Base-by-base conservation (phyloP, 2,797 vertebrate genomes). In the Eurystomus glaucurus region DNA sequence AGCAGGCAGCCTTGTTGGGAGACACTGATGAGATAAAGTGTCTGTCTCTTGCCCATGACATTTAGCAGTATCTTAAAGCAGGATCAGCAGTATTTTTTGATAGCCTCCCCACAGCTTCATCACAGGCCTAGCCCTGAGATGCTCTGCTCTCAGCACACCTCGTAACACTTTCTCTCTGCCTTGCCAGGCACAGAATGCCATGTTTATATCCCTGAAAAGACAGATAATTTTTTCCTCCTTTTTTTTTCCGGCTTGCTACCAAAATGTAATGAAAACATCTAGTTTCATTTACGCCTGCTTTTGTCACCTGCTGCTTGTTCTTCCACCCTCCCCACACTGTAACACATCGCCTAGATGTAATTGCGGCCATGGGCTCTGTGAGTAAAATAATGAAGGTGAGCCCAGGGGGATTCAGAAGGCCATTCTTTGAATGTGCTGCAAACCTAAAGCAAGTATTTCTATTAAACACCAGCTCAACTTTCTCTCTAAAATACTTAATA, bases 241-340 rank as follows among this genome's bases (percentile, higher is more conserved):
- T 43, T 80, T 92, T 92, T 72, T 37, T 76, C 33, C 58, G 76
- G 14, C 20, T 85, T 21, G 3, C 22, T 60, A 72, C 20, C 39
- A 58, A 94, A 84, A 82, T 11, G 21, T 37, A 95, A 95, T 93
- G 71, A 95, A 90, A 91, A 83, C 85, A 85, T 45, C 84, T 60
- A 78, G 35, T 84, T 81, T 81, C 19, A 62, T 84, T 92, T 90
- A 69, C 4, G 3, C 58, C 46, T 82, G 17, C 51, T 87, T 90
- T 70, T 84, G 74, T 84, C 69, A 88, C 57, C 57, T 0, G 0
- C 37, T 78, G 83, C 62, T 86, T 58, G 58, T 72, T 31, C 29
- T 65, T 26, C 20, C 9, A 33, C 17, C 78, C 39, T 91, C n/a
- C 54, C 10, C 22, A 26, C 5, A 4, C n/a, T n/a, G 46, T 69